A percentile compares a stretch with the other conserved stretches of the same genome.
Conservation (phyloP, 2,797 vertebrate species). For the Notoglanidium macrostoma region DNA sequence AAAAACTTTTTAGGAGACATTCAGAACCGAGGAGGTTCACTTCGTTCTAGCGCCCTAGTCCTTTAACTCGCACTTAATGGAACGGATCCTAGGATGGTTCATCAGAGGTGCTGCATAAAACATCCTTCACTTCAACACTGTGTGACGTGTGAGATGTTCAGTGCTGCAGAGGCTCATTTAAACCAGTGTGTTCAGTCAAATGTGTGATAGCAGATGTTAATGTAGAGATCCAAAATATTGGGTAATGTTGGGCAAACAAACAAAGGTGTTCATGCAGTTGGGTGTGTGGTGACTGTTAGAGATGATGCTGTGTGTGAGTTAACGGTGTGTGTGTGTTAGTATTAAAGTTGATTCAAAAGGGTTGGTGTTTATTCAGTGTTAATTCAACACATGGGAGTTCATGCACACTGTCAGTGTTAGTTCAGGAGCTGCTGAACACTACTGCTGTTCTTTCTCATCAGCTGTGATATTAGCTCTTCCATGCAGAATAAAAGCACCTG, state of each 20-base stretch:
- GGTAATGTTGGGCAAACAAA: background rate
- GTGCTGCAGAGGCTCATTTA: background rate
- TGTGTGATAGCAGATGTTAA: background rate
- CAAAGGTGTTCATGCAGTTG: no score
- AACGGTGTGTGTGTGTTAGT: background rate
- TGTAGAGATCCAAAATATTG: background rate
- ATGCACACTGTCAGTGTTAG: background rate
- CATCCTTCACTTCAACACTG: background rate
- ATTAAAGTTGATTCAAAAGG: background rate
- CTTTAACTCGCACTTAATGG: background rate
- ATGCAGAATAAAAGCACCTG: conserved; percentile 17
- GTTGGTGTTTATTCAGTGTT: background rate
- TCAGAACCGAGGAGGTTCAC: background rate
- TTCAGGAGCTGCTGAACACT: background rate
- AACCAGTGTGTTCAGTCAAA: background rate
- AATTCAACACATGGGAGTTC: no score
- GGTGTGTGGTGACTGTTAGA: background rate
- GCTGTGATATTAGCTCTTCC: background rate
- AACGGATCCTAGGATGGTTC: background rate
- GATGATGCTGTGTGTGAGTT: background rate
- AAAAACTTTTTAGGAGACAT: background rate
- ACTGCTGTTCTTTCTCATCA: background rate
- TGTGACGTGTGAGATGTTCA: background rate
- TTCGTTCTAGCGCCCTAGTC: background rate
- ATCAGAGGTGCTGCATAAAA: no score